Base-by-base conservation (phyloP, 1,140 invertebrate genomes). In the Drosophila teissieri region DNA sequence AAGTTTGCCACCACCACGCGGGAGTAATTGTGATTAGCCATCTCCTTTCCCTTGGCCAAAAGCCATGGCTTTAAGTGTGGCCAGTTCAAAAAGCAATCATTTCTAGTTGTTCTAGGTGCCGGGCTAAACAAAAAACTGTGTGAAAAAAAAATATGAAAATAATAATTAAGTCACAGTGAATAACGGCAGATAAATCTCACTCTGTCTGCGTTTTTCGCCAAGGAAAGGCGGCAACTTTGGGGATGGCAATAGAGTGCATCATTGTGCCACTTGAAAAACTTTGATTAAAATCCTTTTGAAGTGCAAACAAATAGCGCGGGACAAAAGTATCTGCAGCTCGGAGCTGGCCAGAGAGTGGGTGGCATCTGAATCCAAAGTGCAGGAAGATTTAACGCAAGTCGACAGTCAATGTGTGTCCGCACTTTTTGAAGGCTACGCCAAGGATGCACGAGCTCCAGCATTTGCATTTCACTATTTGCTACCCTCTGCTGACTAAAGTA, bases 241-340 rank as follows among this genome's bases (percentile, higher is more conserved):
- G 44, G 44, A 42, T 34, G 54, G 61, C 54, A 22, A 46, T 62
- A 68, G 54, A 67, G 58, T 48, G 67, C 48, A 73, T 70, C 78
- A 51, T 61, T 64, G 80, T 73, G 81, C 56, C 83, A 86, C 78
- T 86, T 88, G 69, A 86, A 86, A 70, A 86, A 86, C 82, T 86
- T 86, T 86, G 82, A 86, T 86, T 86, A 86, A 86, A 86, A 86
- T 86, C 82, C 83, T 82, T 86, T 86, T 86, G 83, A 86, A 86
- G 82, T 86, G 82, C 82, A 82, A 86, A 88, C 78, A 86, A 86
- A 86, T 88, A 86, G 85, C 70, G 83, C 78, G 67, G 60, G 82
- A 84, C 84, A 81, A 72, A 76, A 80, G 75, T 80, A 58, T 63
- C 40, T 49, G 46, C 49, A 36, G 27, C 24, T 14, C 14, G 22